Evolutionary conservation across 1,140 invertebrate species (phyloP).

Genomic region (Lepidurus packardi): DNA sequence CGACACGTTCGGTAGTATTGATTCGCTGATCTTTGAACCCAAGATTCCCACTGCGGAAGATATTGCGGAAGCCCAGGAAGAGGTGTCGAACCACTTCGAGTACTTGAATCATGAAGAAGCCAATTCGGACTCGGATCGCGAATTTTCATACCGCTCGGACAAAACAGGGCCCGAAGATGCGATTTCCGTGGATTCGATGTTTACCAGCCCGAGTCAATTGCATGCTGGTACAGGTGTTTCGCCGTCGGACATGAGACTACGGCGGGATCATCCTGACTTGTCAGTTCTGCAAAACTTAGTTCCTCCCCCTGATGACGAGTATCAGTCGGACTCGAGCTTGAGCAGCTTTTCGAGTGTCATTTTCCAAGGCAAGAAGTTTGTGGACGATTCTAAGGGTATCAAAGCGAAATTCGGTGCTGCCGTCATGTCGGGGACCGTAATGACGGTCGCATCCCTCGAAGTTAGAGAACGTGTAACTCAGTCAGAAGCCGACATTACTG

Average conservation of each 20-base stretch:
- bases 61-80: constrained; percentile 34
- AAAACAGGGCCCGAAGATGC: not conserved
- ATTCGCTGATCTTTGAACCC: constrained; percentile 44
- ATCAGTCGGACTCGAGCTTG: constrained; percentile 37
- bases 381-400: constrained; percentile 17
- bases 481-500: too few relatives aligned
- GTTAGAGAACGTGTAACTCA: constrained; percentile 27
- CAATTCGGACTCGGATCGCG: constrained; percentile 6
- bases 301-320: constrained; percentile 25
- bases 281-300: not conserved
- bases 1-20: constrained; percentile 43
- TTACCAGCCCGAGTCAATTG: constrained; percentile 4
- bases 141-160: not conserved
- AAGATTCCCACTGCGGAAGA: constrained; percentile 38
- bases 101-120: constrained; percentile 33
- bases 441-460: not conserved
- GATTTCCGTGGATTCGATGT: not conserved
- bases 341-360: constrained; percentile 40
- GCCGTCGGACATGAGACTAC: not conserved
- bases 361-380: constrained; percentile 36
- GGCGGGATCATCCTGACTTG: constrained; percentile 22
- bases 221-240: not conserved
- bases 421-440: not conserved
- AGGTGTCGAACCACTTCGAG: constrained; percentile 31
- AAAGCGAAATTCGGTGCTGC: not conserved